These are phyloP conservation scores for Mareca penelope DNA, from an alignment of 2,797 vertebrate species.

Conservation along the genomic window DNA sequence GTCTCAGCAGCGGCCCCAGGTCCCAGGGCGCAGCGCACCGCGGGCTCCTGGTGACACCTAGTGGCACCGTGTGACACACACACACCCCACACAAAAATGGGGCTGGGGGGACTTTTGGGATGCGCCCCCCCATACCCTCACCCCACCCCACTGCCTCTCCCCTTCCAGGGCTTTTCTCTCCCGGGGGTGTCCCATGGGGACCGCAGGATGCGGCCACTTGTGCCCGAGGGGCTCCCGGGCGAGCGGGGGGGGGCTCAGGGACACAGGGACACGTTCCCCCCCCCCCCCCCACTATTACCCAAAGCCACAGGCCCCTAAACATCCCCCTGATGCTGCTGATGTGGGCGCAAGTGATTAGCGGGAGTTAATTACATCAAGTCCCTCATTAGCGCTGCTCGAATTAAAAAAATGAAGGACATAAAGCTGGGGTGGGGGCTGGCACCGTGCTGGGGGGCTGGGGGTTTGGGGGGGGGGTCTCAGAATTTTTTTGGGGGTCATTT, in stretches of 20 bases:
- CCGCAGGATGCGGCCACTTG: rapidly evolving
- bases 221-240: not conserved
- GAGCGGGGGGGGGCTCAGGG: rapidly evolving
- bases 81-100: no score
- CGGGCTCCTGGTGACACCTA: conserved; percentile 40
- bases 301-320: no score
- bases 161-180: not conserved
- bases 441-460: not conserved
- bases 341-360: not conserved
- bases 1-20: not conserved
- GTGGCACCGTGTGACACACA: not conserved
- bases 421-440: not conserved
- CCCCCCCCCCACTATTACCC: not conserved
- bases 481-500: not conserved
- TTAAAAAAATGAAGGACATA: not conserved
- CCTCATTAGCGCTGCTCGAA: not conserved
- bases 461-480: not conserved
- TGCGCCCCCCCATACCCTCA: no score
- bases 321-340: not conserved
- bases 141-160: rapidly evolving
- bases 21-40: not conserved
- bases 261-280: no score
- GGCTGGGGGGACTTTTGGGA: no score
- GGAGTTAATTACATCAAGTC: rapidly evolving
- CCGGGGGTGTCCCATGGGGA: rapidly evolving